Conservation (phyloP, 2,113 vertebrate species). For the Aegithalos caudatus region DNA sequence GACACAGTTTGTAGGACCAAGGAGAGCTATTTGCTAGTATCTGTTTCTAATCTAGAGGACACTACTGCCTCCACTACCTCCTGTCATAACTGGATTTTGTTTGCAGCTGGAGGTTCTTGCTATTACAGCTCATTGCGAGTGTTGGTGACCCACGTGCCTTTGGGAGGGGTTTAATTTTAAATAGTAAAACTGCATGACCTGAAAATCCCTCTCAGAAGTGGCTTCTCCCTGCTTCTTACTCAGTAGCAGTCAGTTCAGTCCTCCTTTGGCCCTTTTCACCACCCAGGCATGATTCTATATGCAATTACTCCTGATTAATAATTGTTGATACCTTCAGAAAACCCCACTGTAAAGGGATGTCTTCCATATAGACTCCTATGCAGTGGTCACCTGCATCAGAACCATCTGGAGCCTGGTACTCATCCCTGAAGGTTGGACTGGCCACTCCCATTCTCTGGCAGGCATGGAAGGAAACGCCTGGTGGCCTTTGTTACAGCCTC, state of each 20-base stretch:
- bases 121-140: accelerated
- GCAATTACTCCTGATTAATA: background rate
- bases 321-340: background rate
- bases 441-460: background rate
- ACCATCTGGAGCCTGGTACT: background rate
- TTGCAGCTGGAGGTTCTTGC: background rate
- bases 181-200: background rate
- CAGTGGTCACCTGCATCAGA: background rate
- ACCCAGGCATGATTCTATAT: background rate
- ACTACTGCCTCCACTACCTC: background rate
- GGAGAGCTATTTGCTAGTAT: background rate
- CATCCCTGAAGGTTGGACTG: background rate
- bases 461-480: background rate
- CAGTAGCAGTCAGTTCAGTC: background rate
- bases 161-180: background rate
- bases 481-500: background rate
- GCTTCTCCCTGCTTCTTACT: background rate
- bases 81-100: background rate
- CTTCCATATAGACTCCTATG: background rate
- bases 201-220: background rate
- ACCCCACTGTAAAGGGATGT: background rate
- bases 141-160: background rate
- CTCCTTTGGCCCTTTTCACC: background rate
- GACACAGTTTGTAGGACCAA: background rate
- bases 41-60: background rate